phyloP scores from a whole-genome alignment of 2,113 vertebrate genomes.

The Fulica atra region DNA sequence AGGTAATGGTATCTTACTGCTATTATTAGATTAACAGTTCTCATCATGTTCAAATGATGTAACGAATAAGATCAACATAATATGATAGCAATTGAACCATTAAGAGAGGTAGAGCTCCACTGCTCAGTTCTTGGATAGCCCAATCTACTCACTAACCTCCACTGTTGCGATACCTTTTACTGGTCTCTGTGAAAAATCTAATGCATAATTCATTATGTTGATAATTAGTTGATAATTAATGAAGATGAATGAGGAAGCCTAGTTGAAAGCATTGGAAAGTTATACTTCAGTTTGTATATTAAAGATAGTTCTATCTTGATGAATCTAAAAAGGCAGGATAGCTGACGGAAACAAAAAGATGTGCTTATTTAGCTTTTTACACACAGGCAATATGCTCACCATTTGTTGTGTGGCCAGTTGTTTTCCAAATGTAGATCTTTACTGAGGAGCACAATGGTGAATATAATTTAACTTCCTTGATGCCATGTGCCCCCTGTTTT shows the following conservation, averaged over 20 bases:
- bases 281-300: neutral
- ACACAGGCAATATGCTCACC: neutral
- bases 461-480: neutral
- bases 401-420: neutral
- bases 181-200: slow-evolving; percentile 1
- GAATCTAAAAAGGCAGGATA: neutral
- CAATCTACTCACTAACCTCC: neutral
- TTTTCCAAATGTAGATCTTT: neutral
- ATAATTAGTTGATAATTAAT: slow-evolving; percentile 64
- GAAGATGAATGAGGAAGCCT: slow-evolving; percentile 24
- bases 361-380: neutral
- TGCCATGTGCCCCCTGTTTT: neutral
- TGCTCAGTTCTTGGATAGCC: neutral
- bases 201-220: slow-evolving; percentile 62
- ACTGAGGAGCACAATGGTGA: neutral
- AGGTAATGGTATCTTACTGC: neutral
- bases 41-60: neutral
- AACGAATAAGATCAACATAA: neutral
- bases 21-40: neutral
- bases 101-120: neutral
- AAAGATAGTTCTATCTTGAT: slow-evolving; percentile 2
- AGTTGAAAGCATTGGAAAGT: slow-evolving; percentile 31
- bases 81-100: neutral
- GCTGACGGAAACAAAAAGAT: neutral
- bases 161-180: slow-evolving; percentile 11